Evolutionary conservation across 1,140 invertebrate genomes (phyloP).

Genomic region (Drosophila arizonae): DNA sequence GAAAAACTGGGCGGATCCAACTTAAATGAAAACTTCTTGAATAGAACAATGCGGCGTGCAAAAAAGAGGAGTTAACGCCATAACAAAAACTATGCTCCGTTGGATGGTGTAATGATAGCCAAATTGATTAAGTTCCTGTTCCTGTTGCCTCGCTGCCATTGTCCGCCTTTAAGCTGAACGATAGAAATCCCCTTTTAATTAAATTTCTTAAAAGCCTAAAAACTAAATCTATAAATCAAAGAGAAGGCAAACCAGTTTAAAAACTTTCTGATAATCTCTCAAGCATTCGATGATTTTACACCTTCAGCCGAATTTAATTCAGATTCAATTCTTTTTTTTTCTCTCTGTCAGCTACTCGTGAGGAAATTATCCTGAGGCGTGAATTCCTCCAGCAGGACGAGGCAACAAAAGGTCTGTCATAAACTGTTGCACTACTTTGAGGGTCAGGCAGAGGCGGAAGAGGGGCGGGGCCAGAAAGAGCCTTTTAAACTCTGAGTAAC

Average conservation of each 20-base stretch:
- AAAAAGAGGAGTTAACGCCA: slow-evolving; percentile 5
- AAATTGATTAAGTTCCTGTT: slow-evolving; percentile 55
- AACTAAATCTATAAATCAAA: not conserved
- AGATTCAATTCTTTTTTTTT: not conserved
- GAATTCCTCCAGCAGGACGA: slow-evolving; percentile 29
- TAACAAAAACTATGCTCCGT: not conserved
- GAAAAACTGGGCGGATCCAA: slow-evolving; percentile 23
- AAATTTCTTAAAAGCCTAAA: not conserved
- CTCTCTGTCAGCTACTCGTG: slow-evolving; percentile 1
- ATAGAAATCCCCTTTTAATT: not conserved
- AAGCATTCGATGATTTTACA: not conserved
- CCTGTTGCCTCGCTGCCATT: slow-evolving; percentile 14
- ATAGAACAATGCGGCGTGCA: slow-evolving; percentile 36
- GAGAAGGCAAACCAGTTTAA: not conserved
- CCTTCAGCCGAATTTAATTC: not conserved
- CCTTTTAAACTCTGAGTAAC: slow-evolving; percentile 36
- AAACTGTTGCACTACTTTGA: slow-evolving; percentile 47
- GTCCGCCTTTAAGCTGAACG: not conserved
- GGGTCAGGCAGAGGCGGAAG: not conserved
- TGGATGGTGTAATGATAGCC: slow-evolving; percentile 28
- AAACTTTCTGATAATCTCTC: not conserved
- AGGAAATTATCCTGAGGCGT: slow-evolving; percentile 25
- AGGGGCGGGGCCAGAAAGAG: slow-evolving; percentile 16
- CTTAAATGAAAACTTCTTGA: slow-evolving; percentile 61
- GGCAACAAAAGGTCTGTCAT: slow-evolving; percentile 45